A percentile compares a stretch with the other conserved stretches of the same genome.
Conservation (phyloP, 2,888 invertebrate genomes). For the Onchidella celtica region DNA sequence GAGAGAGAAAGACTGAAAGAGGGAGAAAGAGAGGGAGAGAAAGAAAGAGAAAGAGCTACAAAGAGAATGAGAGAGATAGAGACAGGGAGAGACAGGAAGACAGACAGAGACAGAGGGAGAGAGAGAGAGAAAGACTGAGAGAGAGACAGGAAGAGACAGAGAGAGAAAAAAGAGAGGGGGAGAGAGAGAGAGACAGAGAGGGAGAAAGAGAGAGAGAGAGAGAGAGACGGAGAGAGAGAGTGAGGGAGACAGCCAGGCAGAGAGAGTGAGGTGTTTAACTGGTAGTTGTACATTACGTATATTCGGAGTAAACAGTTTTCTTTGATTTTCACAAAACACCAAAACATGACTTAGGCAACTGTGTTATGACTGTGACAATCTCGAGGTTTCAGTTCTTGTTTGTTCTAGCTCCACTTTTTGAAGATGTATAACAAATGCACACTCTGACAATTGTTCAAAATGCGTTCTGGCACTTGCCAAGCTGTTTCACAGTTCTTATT, state of each 20-base stretch:
- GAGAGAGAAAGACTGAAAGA: neutral
- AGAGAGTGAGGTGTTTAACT: no score
- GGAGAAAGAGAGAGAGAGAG: neutral
- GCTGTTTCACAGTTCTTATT: no score
- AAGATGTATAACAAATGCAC: no score
- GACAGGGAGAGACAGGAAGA: neutral
- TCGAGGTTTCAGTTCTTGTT: no score
- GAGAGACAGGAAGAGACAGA: neutral
- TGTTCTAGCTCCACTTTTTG: no score
- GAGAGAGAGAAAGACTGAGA: neutral
- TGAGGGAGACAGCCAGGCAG: neutral
- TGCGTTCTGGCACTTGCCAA: no score
- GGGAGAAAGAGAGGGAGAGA: neutral
- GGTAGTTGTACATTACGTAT: no score
- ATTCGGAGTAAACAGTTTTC: no score
- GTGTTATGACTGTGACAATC: no score
- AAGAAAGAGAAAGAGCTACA: neutral
- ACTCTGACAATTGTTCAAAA: no score
- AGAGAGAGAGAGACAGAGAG: constrained; percentile 15
- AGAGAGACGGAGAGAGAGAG: constrained; percentile 5
- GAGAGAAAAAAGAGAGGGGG: neutral
- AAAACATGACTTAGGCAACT: no score
- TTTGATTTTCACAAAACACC: no score
- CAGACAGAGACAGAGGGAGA: neutral
- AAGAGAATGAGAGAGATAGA: neutral